A percentile compares a stretch with the other conserved stretches of the same genome.
These are phyloP conservation scores for Pituophis catenifer DNA, from an alignment of 2,113 vertebrate species.

Conservation along the genomic window DNA sequence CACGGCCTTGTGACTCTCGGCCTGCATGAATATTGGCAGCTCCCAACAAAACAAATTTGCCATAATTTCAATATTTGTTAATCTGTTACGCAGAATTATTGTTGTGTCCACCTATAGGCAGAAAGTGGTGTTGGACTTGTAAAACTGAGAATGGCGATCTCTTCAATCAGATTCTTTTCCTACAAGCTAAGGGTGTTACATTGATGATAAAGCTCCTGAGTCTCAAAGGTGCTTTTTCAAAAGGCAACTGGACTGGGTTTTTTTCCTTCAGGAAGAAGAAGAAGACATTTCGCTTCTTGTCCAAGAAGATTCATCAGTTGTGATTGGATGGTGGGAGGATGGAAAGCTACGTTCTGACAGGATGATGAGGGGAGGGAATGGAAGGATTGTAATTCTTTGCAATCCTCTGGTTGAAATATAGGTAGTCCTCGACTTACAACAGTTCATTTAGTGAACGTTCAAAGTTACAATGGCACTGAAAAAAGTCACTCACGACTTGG, in stretches of 20 bases:
- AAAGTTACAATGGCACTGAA: background rate
- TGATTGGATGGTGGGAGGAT: background rate
- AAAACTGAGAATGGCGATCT: background rate
- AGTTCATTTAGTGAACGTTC: background rate
- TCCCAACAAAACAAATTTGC: background rate
- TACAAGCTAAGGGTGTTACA: background rate
- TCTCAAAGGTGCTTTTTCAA: background rate
- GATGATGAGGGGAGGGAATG: background rate
- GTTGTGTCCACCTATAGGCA: background rate
- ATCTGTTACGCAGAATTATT: background rate
- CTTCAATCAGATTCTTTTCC: background rate
- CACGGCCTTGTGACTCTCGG: background rate
- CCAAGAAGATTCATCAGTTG: background rate
- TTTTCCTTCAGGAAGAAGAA: background rate
- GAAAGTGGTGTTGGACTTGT: background rate
- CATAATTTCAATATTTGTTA: background rate
- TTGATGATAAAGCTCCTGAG: background rate
- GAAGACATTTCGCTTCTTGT: background rate
- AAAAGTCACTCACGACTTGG: background rate
- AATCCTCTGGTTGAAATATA: background rate
- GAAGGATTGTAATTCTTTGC: background rate
- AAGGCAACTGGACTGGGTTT: background rate
- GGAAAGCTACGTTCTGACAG: background rate
- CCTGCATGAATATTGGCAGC: background rate
- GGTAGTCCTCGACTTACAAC: background rate